Evolutionary conservation across 2,113 vertebrate species (phyloP).

Genomic region (Micromys minutus): DNA sequence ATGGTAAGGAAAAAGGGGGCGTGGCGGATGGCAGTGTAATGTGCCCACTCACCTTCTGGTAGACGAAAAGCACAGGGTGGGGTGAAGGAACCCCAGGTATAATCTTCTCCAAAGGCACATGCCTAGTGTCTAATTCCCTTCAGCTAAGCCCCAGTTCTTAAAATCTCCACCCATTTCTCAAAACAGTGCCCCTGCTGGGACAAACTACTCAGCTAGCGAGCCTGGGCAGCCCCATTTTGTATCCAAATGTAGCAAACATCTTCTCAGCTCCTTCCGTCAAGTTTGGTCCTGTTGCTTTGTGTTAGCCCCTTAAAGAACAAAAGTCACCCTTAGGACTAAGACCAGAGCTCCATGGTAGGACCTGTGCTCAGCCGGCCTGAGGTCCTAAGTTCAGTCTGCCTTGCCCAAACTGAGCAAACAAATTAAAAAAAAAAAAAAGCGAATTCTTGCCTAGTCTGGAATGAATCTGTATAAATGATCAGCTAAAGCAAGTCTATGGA

Average conservation of each 20-base stretch:
- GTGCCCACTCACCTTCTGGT: neutral
- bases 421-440: neutral
- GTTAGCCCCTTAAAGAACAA: neutral
- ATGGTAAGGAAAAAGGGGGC: too few relatives aligned
- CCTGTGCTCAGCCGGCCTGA: neutral
- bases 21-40: too few relatives aligned
- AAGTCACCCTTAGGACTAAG: neutral
- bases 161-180: neutral
- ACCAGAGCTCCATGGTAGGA: neutral
- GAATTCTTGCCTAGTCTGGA: neutral
- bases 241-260: neutral
- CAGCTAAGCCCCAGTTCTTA: neutral
- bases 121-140: neutral
- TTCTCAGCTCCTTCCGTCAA: neutral
- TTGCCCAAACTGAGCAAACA: neutral
- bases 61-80: neutral
- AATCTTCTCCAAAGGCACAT: neutral
- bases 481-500: slow-evolving; percentile 46
- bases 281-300: slow-evolving; percentile 8
- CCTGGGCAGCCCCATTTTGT: neutral
- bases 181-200: neutral
- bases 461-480: slow-evolving; percentile 16
- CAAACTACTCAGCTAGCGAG: neutral
- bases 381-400: neutral
- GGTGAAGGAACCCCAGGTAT: neutral